These are phyloP conservation scores for Dendroctonus ponderosae DNA, from an alignment of 1,140 invertebrate species.

Conservation along the genomic window DNA sequence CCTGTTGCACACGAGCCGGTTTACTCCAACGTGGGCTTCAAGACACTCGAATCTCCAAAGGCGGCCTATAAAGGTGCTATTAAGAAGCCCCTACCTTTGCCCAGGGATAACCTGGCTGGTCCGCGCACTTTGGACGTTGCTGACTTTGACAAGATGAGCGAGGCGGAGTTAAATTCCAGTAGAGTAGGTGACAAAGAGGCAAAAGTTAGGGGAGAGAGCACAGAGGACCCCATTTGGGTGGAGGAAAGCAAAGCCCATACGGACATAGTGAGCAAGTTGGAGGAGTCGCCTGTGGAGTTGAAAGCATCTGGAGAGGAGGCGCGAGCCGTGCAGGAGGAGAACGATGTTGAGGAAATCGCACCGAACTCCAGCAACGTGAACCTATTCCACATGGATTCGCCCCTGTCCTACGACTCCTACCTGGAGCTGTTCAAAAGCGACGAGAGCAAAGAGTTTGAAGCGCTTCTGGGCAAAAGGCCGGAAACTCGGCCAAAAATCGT, in stretches of 20 bases:
- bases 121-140: background rate
- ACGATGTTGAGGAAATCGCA: constrained; percentile 20
- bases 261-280: constrained; percentile 6
- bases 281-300: background rate
- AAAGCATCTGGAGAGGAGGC: background rate
- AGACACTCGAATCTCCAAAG: background rate
- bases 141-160: constrained; percentile 11
- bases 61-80: background rate
- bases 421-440: constrained; percentile 30
- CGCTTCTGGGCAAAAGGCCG: constrained; percentile 13
- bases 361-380: constrained; percentile 19
- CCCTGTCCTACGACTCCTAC: constrained; percentile 27
- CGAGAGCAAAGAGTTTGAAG: constrained; percentile 31
- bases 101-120: background rate
- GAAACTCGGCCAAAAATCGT: constrained; percentile 30
- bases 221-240: constrained; percentile 10
- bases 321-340: background rate
- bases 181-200: background rate
- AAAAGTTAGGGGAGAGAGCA: background rate
- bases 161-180: constrained; percentile 18
- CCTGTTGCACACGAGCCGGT: constrained; percentile 29
- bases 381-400: constrained; percentile 30
- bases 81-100: constrained; percentile 27
- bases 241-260: constrained; percentile 22
- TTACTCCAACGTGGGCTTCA: constrained; percentile 23